Percentiles rank a stretch among this genome's conserved stretches.
Evolutionary conservation across 2,113 vertebrate species (phyloP).

Genomic region (Blennius ocellaris): DNA sequence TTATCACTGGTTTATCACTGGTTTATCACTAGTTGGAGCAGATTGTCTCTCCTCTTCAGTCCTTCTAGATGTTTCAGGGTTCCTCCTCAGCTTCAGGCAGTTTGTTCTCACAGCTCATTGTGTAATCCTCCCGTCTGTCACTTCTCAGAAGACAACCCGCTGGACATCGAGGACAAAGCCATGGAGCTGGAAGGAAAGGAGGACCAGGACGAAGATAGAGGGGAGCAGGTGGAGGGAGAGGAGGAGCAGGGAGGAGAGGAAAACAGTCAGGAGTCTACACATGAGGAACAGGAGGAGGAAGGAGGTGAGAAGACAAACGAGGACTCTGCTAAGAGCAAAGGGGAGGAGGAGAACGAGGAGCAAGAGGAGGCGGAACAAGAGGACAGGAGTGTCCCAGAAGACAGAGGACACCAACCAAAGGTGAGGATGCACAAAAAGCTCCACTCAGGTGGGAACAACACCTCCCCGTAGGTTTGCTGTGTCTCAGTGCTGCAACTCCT

Average conservation of each 20-base stretch:
- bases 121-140: neutral
- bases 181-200: slow-evolving; percentile 79
- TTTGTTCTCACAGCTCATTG: neutral
- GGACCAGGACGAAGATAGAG: slow-evolving; percentile 70
- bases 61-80: no score
- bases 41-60: no score
- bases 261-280: slow-evolving; percentile 65
- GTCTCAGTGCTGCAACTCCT: neutral
- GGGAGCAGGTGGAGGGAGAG: slow-evolving; percentile 44
- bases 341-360: slow-evolving; percentile 73
- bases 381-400: slow-evolving; percentile 68
- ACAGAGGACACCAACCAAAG: slow-evolving; percentile 87
- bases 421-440: slow-evolving; percentile 67
- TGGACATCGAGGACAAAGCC: slow-evolving; percentile 88
- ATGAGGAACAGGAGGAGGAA: slow-evolving; percentile 75
- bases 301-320: slow-evolving; percentile 38
- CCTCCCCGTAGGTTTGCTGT: neutral
- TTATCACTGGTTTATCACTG: neutral
- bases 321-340: slow-evolving; percentile 71
- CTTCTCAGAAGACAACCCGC: slow-evolving; percentile 86
- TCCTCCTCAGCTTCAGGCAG: no score
- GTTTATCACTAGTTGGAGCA: neutral
- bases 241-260: slow-evolving; percentile 72
- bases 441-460: neutral
- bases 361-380: slow-evolving; percentile 70